Percentiles rank a stretch among this genome's conserved stretches.
These are phyloP conservation scores for Sapayoa aenigma DNA, from an alignment of 2,113 vertebrate genomes.

Conservation along the genomic window DNA sequence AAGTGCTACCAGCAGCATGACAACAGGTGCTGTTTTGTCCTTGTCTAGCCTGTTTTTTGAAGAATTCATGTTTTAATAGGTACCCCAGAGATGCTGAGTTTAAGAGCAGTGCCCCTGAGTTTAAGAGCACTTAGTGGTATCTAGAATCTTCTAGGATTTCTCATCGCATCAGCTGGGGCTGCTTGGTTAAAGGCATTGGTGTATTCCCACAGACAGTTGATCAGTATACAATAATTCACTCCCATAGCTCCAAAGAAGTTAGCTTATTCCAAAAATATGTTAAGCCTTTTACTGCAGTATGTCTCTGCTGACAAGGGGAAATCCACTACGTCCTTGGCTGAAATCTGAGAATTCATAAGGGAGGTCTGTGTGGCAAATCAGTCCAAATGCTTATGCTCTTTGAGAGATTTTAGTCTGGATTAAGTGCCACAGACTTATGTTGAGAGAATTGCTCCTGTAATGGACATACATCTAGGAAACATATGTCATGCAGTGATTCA, in stretches of 20 bases:
- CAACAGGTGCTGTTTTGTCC: background rate
- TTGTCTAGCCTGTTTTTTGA: background rate
- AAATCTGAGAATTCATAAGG: conserved; percentile 24
- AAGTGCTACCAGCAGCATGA: background rate
- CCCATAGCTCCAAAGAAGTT: background rate
- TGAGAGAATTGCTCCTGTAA: background rate
- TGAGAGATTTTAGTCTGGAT: background rate
- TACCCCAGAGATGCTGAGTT: background rate
- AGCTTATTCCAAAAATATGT: background rate
- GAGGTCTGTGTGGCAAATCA: background rate
- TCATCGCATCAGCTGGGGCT: background rate
- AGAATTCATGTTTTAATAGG: background rate
- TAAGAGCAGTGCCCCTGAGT: background rate
- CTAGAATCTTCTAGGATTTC: background rate
- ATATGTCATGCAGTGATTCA: background rate
- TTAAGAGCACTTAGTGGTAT: background rate
- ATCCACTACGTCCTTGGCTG: conserved; percentile 1
- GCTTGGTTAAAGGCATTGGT: background rate
- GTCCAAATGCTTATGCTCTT: background rate
- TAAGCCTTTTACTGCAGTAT: background rate
- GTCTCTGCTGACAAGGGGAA: conserved; percentile 28
- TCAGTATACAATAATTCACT: background rate
- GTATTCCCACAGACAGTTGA: background rate
- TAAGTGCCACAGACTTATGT: background rate
- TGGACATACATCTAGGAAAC: background rate